Base-by-base conservation (phyloP, 2,888 invertebrate genomes). In the Hydrotaea cyrtoneurina region DNA sequence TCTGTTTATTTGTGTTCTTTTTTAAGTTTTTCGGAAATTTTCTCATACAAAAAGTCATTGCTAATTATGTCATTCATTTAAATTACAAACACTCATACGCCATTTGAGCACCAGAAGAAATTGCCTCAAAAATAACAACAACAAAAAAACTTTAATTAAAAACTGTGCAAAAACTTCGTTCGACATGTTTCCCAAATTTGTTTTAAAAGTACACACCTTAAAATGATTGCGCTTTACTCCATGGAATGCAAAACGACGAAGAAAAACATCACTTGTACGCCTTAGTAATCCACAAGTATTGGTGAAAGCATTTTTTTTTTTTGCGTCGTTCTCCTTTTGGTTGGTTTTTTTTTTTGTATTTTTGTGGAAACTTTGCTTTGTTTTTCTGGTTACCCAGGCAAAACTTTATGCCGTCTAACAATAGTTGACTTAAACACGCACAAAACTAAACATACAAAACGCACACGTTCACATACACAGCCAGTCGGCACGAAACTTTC, bases 271-370 rank as follows among this genome's bases (percentile, higher is more conserved):
- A 43, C 39, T 66, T 66, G 66, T 66, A 43, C 39, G 69, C 69
- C 69, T 69, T 46, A 21, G 66, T 69, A 69, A 69, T 69, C 69
- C 69, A 69, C 69, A 69, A 69, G 69, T 69, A 69, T 19, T 19
- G 46, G 23, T 26, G 59, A 59, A 59, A 46, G 19, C 10, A 43
- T 19, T 15, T 66, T 43, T 64, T 23, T 36, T 64, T 4, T 53
- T 19, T 59, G 36, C 36, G 8, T 13, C 39, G 39, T 31, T 31
- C 31, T 31, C 31, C 31, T 31, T 7, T 31, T 31, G 31, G 31
- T 11, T 39, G 23, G 8, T 26, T 39, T 57, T 3, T n/a, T 62
- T 17, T 62, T 62, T 36, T 62, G 2, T 53, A 3, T 66, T 21
- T 46, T 21, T 2, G 1, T 26, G n/a, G 62, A 19, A 62, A 62